Base-by-base conservation (phyloP, 2,888 invertebrate genomes). In the Chrysolina oricalcia region DNA sequence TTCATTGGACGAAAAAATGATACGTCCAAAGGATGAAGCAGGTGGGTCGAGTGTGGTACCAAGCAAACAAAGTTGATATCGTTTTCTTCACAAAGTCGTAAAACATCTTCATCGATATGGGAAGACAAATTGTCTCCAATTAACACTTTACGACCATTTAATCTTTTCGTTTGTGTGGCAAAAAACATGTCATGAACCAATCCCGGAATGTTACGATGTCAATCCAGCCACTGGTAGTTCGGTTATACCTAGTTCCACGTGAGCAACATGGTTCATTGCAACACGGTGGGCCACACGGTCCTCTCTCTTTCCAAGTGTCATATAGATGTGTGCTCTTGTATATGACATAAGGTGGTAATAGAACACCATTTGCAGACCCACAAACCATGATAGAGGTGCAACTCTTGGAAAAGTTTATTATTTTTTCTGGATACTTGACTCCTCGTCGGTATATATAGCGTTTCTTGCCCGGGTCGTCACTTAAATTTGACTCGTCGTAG, bases 201-300 rank as follows among this genome's bases (percentile, higher is more conserved):
- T 81, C 80, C 67, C 80, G 77, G 71, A 81, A 84, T 41, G 74
- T 79, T 13, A 50, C 70, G 4, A 35, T 65, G 63, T 83, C 80
- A 56, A 84, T 74, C 83, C 83, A 83, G 8, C 87, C 87, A 73
- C 81, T 83, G 72, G 82, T 83, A 6, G 84, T 82, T 19, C 85
- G 72, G 74, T 78, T 78, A 46, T 77, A 81, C 23, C 78, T 68
- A 17, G 74, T 50, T 13, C 76, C 76, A 2, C 72, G 21, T 13
- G 73, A 85, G 79, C 56, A 85, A 46, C 67, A 85, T 65, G 74
- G 66, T 41, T 70, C 59, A 48, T 74, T 72, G 50, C 74, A 77
- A 50, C 73, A 82, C 70, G 81, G 81, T 8, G 78, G 77, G n/a
- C 83, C 72, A 72, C 84, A 86, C 17, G 73, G 63, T 4, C 73